Conservation (phyloP, 2,113 vertebrate genomes). For the Melanostigma gelatinosum region DNA sequence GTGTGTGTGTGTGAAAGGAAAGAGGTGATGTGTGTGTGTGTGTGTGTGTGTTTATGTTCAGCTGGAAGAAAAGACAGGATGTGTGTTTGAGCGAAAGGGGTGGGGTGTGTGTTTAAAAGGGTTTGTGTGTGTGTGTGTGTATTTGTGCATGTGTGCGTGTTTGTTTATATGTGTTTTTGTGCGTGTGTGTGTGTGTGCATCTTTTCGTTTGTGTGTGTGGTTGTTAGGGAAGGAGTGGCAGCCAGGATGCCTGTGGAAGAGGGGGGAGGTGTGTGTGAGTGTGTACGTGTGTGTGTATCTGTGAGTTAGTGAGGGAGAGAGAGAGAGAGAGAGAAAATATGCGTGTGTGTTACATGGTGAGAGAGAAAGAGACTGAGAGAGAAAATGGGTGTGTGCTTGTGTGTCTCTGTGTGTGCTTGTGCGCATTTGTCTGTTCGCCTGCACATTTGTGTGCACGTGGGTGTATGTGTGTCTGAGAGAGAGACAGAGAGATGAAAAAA, state of each 20-base stretch:
- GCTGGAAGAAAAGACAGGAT: slow-evolving; percentile 69
- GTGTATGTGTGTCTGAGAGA: slow-evolving; percentile 70
- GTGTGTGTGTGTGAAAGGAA: not conserved
- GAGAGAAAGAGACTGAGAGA: slow-evolving; percentile 19
- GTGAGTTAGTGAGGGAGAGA: not conserved
- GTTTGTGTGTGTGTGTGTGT: slow-evolving; percentile 48
- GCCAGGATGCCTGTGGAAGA: slow-evolving; percentile 68
- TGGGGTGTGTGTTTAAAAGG: slow-evolving; percentile 68
- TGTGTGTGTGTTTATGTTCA: slow-evolving; percentile 25
- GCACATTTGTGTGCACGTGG: slow-evolving; percentile 52
- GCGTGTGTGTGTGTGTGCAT: slow-evolving; percentile 32
- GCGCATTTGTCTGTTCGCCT: slow-evolving; percentile 54
- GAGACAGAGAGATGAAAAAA: slow-evolving; percentile 51
- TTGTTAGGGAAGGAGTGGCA: slow-evolving; percentile 71
- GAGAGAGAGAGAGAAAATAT: slow-evolving; percentile 14
- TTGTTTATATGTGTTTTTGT: slow-evolving; percentile 38
- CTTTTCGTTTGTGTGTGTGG: slow-evolving; percentile 47
- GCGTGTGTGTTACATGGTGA: slow-evolving; percentile 26
- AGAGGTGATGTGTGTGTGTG: not conserved
- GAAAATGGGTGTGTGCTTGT: slow-evolving; percentile 59
- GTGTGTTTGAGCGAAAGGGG: slow-evolving; percentile 67
- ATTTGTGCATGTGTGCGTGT: slow-evolving; percentile 20
- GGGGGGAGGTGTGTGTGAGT: slow-evolving; percentile 53
- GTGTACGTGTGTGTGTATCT: slow-evolving; percentile 5
- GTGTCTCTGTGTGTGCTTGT: slow-evolving; percentile 52